Base-by-base conservation (phyloP, 1,140 invertebrate genomes). In the Chelonus insularis region DNA sequence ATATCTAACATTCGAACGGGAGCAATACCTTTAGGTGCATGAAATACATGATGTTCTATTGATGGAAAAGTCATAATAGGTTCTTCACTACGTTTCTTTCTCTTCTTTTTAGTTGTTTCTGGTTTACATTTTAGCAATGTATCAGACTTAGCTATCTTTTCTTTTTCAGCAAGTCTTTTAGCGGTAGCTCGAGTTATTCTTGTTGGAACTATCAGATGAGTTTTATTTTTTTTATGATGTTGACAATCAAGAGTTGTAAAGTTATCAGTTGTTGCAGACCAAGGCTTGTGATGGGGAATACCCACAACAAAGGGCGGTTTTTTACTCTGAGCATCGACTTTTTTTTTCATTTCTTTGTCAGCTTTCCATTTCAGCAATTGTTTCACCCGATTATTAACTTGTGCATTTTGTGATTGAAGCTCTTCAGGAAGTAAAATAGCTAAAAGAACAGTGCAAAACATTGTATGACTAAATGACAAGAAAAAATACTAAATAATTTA, bases 241-340 rank as follows among this genome's bases (percentile, higher is more conserved):
- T 32, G 51, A 50, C 57, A 43, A 21, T 56, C 62, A 36, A 57
- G 47, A 2, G 48, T n/a, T 12, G 5, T 50, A 41, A 14, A 11
- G 51, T 52, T 60, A 2, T n/a, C 51, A 8, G 64, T 5, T 20
- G 64, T 51, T 1, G 78, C 73, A 9, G 76, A 80, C 62, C 70
- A 77, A 9, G 68, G 32, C 47, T 72, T 71, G 50, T 82, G 78
- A 45, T 74, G 77, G 0, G 76, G 73, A 11, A 79, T 20, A 0
- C 81, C 79, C 5, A 77, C 77, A 69, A 78, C 76, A 39, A 82
- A 83, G 0, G 67, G 65, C 4, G 74, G 79, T 23, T 77, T 78
- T 14, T 73, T 76, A 6, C 64, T 69, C 0, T 55, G 29, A 45
- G 71, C 62, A 14, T 75, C 68, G 3, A 72, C 0, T 23, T 71